A percentile compares a stretch with the other conserved stretches of the same genome.
These are phyloP conservation scores for Megalopta genalis DNA, from an alignment of 1,140 invertebrate genomes.

Conservation along the genomic window DNA sequence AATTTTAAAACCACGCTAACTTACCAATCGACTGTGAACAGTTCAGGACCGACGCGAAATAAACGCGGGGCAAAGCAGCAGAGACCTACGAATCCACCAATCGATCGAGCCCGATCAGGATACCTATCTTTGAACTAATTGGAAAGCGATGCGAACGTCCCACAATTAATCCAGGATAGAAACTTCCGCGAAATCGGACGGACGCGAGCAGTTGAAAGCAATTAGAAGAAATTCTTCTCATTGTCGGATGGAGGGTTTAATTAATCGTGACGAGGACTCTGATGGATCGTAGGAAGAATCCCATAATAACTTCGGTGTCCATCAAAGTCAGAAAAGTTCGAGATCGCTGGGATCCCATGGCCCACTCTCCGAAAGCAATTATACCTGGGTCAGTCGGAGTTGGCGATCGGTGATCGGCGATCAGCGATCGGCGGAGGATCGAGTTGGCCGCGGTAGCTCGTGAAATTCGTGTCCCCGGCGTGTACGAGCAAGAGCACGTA, in stretches of 20 bases:
- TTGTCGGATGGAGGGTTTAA: background rate
- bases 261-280: background rate
- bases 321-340: background rate
- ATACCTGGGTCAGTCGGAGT: no score
- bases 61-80: no score
- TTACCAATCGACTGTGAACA: no score
- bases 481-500: background rate
- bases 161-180: background rate
- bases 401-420: background rate
- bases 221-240: background rate
- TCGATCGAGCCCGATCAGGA: no score
- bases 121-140: background rate
- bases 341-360: background rate
- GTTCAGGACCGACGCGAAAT: no score
- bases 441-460: no score
- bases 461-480: constrained; percentile 4
- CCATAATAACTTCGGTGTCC: background rate
- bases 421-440: background rate
- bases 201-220: background rate
- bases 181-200: background rate
- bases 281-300: background rate
- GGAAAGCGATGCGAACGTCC: background rate
- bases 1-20: no score
- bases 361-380: background rate
- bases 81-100: no score